Percentiles rank a stretch among this genome's conserved stretches.
Evolutionary conservation across 2,113 vertebrate species (phyloP).

Genomic region (Uria aalge): DNA sequence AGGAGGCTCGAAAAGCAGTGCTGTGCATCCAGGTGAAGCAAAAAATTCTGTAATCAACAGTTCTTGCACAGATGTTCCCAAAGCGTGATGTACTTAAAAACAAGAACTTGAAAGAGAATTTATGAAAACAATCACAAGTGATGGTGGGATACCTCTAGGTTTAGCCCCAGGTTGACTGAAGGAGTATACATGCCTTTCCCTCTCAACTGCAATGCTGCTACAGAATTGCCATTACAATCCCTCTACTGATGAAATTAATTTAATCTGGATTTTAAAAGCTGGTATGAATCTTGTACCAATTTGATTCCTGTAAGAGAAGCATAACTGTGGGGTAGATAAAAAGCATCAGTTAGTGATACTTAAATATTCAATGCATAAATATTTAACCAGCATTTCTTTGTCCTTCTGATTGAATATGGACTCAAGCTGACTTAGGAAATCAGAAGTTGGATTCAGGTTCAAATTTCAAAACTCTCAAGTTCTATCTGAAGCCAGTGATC

Average conservation of each 20-base stretch:
- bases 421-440: background rate
- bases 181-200: background rate
- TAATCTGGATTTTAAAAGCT: background rate
- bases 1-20: background rate
- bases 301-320: background rate
- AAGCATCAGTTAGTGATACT: background rate
- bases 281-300: background rate
- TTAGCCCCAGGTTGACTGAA: background rate
- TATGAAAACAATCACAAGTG: background rate
- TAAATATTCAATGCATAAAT: background rate
- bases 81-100: background rate
- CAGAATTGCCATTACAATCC: background rate
- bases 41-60: background rate
- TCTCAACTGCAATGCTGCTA: background rate
- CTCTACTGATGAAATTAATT: background rate
- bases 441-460: background rate
- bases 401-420: background rate
- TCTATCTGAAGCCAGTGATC: background rate
- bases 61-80: background rate
- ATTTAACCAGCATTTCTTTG: background rate
- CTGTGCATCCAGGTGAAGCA: background rate
- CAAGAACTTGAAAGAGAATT: background rate
- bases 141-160: background rate
- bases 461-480: background rate
- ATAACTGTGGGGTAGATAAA: background rate